These are phyloP conservation scores for Herminia tarsipennalis DNA, from an alignment of 2,888 invertebrate species.

Conservation along the genomic window DNA sequence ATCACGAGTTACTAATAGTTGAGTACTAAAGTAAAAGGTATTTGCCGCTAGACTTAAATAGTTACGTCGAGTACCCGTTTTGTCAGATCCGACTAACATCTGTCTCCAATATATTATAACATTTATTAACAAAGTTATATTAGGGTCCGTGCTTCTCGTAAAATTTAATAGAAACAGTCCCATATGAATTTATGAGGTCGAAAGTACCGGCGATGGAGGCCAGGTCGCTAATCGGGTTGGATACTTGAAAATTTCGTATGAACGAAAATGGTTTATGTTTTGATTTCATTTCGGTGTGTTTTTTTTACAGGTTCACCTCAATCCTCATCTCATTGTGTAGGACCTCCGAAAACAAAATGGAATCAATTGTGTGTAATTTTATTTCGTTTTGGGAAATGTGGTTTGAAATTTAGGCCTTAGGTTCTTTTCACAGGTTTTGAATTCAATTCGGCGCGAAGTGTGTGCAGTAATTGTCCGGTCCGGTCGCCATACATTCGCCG, in stretches of 20 bases:
- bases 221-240: conserved; percentile 57
- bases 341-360: too few species aligned
- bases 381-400: conserved; percentile 12
- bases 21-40: conserved; percentile 21
- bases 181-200: conserved; percentile 68
- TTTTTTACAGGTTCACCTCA: too few species aligned
- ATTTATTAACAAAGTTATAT: conserved; percentile 83
- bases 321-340: too few species aligned
- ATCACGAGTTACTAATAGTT: conserved; percentile 37
- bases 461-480: too few species aligned
- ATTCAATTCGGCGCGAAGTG: too few species aligned
- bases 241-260: conserved; percentile 46
- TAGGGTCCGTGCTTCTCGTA: conserved; percentile 75
- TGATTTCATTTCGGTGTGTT: conserved; percentile 42
- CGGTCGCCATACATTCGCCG: too few species aligned
- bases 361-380: conserved; percentile 16
- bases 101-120: conserved; percentile 72
- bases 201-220: conserved; percentile 56
- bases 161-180: conserved; percentile 80
- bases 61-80: conserved; percentile 32
- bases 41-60: conserved; percentile 41
- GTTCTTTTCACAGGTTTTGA: too few species aligned
- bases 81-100: conserved; percentile 56
- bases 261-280: conserved; percentile 49
- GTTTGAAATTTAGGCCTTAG: conserved; percentile 2